These are phyloP conservation scores for Ernsta delagoae DNA, from an alignment of 2,888 invertebrate genomes.

Conservation along the genomic window DNA sequence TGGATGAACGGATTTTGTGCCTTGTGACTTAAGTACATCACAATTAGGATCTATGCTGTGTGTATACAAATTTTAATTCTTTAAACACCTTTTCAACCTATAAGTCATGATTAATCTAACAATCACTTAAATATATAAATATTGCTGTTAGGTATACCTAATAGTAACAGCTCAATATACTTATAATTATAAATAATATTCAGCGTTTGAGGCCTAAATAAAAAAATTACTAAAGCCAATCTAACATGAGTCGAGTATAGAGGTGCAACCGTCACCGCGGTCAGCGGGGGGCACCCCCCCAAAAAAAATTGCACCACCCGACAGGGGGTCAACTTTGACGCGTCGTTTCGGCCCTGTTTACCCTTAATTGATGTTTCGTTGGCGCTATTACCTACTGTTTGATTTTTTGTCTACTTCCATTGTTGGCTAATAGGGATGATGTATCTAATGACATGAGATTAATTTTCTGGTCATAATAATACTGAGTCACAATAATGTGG, in stretches of 20 bases:
- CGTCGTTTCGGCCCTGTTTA: conserved; percentile 60
- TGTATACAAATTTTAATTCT: no score
- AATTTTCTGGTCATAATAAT: no score
- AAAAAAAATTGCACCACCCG: conserved; percentile 72
- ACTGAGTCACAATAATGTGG: no score
- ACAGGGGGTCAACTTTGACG: conserved; percentile 73
- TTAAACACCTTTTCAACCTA: no score
- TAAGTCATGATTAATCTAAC: no score
- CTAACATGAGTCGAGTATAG: conserved; percentile 45
- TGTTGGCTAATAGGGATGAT: neutral
- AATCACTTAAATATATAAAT: no score
- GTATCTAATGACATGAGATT: no score
- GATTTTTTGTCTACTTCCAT: conserved; percentile 43
- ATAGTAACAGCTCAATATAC: no score
- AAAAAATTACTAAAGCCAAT: conserved; percentile 50
- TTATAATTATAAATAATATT: no score
- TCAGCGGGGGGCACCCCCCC: conserved; percentile 59
- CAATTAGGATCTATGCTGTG: no score
- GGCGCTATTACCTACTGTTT: conserved; percentile 53
- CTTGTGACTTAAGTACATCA: neutral
- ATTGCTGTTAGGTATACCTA: no score
- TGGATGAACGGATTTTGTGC: neutral
- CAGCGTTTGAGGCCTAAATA: no score
- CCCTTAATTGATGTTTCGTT: conserved; percentile 71
- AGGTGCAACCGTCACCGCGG: conserved; percentile 81